Evolutionary conservation across 1,140 invertebrate species (phyloP).

Genomic region (Anthonomus grandis): DNA sequence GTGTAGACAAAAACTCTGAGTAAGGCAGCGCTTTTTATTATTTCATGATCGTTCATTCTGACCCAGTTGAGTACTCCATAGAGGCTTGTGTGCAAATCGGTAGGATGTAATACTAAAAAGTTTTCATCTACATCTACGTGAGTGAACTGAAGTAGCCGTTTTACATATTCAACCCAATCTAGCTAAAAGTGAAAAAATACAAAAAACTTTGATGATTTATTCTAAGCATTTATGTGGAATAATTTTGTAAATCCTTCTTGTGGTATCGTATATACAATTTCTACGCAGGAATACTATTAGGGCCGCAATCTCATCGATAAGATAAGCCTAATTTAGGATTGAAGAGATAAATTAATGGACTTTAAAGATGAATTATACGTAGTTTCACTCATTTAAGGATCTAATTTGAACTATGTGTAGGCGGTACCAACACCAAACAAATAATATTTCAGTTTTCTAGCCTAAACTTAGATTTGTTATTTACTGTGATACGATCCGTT

Average conservation of each 20-base stretch:
- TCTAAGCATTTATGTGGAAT: neutral
- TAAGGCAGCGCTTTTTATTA: slow-evolving; percentile 41
- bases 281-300: too few relatives aligned
- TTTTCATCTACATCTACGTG: slow-evolving; percentile 31
- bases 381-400: too few relatives aligned
- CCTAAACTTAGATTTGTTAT: too few relatives aligned
- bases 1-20: slow-evolving; percentile 35
- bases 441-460: too few relatives aligned
- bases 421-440: too few relatives aligned
- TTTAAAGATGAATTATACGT: too few relatives aligned
- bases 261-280: neutral
- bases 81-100: slow-evolving; percentile 10
- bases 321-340: too few relatives aligned
- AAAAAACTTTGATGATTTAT: neutral
- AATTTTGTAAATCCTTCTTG: neutral
- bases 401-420: too few relatives aligned
- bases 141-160: slow-evolving; percentile 27
- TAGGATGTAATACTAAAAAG: slow-evolving; percentile 22
- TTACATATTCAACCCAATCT: slow-evolving; percentile 42
- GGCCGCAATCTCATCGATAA: too few relatives aligned
- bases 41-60: slow-evolving; percentile 25
- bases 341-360: too few relatives aligned
- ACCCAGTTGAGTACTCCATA: slow-evolving; percentile 40
- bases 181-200: slow-evolving; percentile 35
- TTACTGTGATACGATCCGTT: too few relatives aligned